These are phyloP conservation scores for Nycticebus coucang DNA, from an alignment of 2,113 vertebrate genomes.

Conservation along the genomic window DNA sequence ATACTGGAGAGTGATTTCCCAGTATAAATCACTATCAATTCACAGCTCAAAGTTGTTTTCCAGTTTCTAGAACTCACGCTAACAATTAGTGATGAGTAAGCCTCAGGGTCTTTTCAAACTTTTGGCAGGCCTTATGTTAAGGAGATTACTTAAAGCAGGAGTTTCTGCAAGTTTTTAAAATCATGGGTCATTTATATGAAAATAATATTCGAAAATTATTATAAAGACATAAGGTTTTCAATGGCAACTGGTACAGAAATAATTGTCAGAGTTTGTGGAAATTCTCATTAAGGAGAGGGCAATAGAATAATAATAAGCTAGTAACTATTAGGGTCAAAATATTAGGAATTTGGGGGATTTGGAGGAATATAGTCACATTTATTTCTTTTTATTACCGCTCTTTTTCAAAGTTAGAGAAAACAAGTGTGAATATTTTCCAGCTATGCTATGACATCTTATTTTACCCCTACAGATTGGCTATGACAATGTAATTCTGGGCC, in stretches of 20 bases:
- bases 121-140: neutral
- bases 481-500: neutral
- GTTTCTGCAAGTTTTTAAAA: constrained; percentile 37
- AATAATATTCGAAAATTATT: neutral
- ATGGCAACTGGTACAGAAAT: neutral
- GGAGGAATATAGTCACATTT: neutral
- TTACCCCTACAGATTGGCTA: neutral
- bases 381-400: neutral
- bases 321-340: neutral
- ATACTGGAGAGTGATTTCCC: neutral
- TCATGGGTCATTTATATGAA: neutral
- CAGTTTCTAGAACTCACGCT: neutral
- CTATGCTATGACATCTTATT: neutral
- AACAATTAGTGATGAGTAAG: neutral
- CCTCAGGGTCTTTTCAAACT: neutral
- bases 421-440: neutral
- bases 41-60: neutral
- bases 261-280: neutral
- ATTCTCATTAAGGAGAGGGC: neutral
- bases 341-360: neutral
- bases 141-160: neutral
- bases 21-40: neutral
- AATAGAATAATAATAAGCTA: neutral
- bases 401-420: constrained; percentile 48
- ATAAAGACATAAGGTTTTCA: constrained; percentile 37